Percentiles rank a stretch among this genome's conserved stretches.
These are phyloP conservation scores for Hirtodrosophila cameraria DNA, from an alignment of 2,888 invertebrate species.

Conservation along the genomic window DNA sequence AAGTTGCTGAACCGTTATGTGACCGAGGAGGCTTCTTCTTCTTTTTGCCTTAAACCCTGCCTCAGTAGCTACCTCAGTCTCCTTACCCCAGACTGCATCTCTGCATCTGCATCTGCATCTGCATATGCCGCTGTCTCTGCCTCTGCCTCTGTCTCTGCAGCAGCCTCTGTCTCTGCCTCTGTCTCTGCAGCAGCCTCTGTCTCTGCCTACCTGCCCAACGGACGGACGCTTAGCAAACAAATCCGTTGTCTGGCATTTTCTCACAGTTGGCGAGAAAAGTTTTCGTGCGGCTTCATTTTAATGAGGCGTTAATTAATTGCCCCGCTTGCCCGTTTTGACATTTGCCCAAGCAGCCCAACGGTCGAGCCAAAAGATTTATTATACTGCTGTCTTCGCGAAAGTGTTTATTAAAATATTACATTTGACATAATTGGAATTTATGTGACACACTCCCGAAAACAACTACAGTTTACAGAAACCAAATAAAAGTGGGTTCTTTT, in stretches of 20 bases:
- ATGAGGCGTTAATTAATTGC: slow-evolving; percentile 83
- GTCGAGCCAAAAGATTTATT: slow-evolving; percentile 68
- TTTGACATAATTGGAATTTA: slow-evolving; percentile 83
- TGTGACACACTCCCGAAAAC: slow-evolving; percentile 46
- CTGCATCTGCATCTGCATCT: not conserved
- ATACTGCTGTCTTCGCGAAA: slow-evolving; percentile 60
- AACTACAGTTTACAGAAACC: not conserved
- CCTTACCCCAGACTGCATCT: too few relatives aligned
- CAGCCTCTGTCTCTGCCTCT: not conserved
- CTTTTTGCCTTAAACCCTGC: not conserved
- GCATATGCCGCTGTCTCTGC: not conserved
- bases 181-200: slow-evolving; percentile 4
- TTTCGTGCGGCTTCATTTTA: slow-evolving; percentile 65
- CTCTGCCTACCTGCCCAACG: slow-evolving; percentile 33
- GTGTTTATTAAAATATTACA: slow-evolving; percentile 83
- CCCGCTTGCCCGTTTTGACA: slow-evolving; percentile 76
- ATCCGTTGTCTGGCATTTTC: slow-evolving; percentile 53
- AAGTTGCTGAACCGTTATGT: slow-evolving; percentile 56
- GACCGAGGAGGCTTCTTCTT: slow-evolving; percentile 12
- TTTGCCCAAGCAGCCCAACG: slow-evolving; percentile 39
- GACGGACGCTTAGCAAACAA: slow-evolving; percentile 49
- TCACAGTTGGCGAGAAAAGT: slow-evolving; percentile 58
- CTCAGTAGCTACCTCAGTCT: too few relatives aligned
- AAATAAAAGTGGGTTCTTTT: not conserved
- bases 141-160: too few relatives aligned